Conservation (phyloP, 2,113 vertebrate species). For the Apus apus region DNA sequence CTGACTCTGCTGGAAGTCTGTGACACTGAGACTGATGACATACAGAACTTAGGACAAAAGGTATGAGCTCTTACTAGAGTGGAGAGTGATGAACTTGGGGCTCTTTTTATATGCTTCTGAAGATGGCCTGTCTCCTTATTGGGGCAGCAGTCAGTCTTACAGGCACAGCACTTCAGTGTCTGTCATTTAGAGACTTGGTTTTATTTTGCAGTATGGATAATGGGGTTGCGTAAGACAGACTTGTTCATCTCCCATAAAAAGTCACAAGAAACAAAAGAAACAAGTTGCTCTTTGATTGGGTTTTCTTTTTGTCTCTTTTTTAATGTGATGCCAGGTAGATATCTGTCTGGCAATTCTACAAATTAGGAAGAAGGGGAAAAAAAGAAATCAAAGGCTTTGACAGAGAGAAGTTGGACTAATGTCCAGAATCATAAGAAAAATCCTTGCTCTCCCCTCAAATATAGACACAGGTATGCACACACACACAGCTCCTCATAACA, state of each 20-base stretch:
- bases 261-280: neutral
- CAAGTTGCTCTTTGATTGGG: neutral
- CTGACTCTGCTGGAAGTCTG: neutral
- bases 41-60: neutral
- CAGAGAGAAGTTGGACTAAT: neutral
- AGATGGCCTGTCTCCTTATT: neutral
- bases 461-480: neutral
- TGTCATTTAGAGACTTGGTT: neutral
- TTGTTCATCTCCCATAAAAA: neutral
- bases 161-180: neutral
- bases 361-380: neutral
- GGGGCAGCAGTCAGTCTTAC: neutral
- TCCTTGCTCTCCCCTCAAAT: neutral
- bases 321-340: neutral
- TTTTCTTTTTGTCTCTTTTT: neutral
- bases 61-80: neutral
- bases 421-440: neutral
- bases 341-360: neutral
- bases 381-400: neutral
- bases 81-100: too few species aligned
- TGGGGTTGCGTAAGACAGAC: neutral
- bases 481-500: neutral
- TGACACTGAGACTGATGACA: neutral
- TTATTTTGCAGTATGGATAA: neutral
- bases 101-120: neutral